Percentiles rank a stretch among this genome's conserved stretches.
phyloP scores from a whole-genome alignment of 2,113 vertebrate genomes.

The Corythaeola cristata region DNA sequence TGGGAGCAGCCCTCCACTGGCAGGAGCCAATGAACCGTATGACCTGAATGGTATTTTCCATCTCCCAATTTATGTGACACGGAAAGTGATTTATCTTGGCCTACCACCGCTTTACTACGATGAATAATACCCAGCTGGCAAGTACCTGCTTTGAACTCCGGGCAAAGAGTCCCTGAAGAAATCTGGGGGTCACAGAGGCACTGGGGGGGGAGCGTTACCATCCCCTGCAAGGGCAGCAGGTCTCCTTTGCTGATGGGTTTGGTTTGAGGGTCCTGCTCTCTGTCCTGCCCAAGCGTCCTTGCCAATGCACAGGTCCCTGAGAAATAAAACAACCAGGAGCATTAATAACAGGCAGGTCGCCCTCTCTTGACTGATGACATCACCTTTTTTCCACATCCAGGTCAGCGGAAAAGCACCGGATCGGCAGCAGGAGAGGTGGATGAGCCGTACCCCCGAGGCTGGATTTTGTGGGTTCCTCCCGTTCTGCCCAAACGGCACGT shows the following conservation, averaged over 20 bases:
- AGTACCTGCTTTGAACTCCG: accelerated
- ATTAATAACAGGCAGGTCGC: neutral
- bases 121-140: neutral
- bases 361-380: neutral
- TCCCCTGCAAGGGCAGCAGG: accelerated
- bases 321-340: neutral
- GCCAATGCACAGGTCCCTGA: neutral
- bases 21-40: neutral
- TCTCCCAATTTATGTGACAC: neutral
- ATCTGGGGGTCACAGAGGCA: neutral
- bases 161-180: neutral
- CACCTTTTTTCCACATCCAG: neutral
- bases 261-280: neutral
- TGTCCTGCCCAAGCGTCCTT: neutral
- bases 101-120: neutral
- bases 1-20: neutral
- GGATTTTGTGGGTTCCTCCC: neutral
- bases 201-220: neutral
- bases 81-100: neutral
- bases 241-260: neutral
- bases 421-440: neutral
- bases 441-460: accelerated
- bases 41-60: neutral
- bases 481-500: accelerated
- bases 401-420: neutral